Evolutionary conservation across 2,113 vertebrate genomes (phyloP), one percentile per base, ranked within the genome.

Genomic region (Cromileptes altivelis): DNA sequence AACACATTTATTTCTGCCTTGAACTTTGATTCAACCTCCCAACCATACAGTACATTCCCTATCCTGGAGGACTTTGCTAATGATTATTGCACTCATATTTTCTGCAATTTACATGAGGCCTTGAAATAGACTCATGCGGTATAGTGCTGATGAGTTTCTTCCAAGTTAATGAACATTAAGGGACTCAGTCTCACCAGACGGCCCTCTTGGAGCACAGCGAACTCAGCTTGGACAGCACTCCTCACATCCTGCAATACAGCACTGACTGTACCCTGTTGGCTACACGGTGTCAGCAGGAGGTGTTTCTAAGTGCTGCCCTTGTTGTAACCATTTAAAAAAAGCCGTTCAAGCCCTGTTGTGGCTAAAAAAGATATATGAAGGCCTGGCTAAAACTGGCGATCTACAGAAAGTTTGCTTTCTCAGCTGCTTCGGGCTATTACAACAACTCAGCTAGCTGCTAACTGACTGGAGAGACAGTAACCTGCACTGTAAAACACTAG

Each of bases 21-120:
- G 82, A 86, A 91, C 90, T 86, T 86, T 86, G 53, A 82, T 86
- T 89, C 87, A 88, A 72, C 80, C 84, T 85, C 74, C 70, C 75
- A n/a, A 81, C 65, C 57, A 89, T 79, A 68, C 81, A 78, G 47
- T 70, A 25, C 49, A 23, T 82, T 76, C 67, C 2, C 75, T 49
- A 40, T 81, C 87, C 89, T 85, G 42, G 67, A 87, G 87, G 87
- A 89, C 67, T 79, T 65, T 27, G 50, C 85, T 90, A 85, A 91
- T 88, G 78, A 82, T 88, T 85, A 88, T 79, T 88, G 53, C 52
- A 1, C 80, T 87, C 70, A 45, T 90, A 91, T 86, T 79, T 85
- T 84, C 86, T 85, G 84, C 70, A 89, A 72, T 89, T 85, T 89
- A 84, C 87, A 80, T 63, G 57, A 76, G 68, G 84, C 84, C 87